Base-by-base conservation (phyloP, 2,888 invertebrate species). In the Cremastinae sp. region DNA sequence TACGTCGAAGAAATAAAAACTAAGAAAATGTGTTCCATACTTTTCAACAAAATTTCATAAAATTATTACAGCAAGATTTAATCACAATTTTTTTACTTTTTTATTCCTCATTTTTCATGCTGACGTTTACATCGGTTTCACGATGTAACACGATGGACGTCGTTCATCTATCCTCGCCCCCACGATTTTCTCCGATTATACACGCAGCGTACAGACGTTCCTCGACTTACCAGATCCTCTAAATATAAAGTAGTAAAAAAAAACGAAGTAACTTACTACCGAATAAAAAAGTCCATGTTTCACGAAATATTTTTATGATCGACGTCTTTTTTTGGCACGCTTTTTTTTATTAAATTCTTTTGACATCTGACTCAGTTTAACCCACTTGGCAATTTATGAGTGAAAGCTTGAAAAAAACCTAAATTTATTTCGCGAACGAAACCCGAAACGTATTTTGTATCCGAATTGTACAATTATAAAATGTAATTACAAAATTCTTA, bases 101-200 rank as follows among this genome's bases (percentile, higher is more conserved):
- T 61, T 41, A n/a, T 61, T n/a, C 55, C 55, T 55, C 18, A 70
- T 71, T 71, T 66, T 61, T 71, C 61, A 35, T 20, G 61, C 18
- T 20, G 56, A 22, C 43, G 20, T 45, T 22, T 45, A 70, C 53
- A 47, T 70, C 49, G 65, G 16, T 39, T 35, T 35, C 28, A 16
- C 59, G 39, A 35, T 43, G 37, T 8, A 16, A 9, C 22, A 10
- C 53, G 8, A 37, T 39, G 53, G 41, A 64, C 35, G 56, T 58
- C 37, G 69, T 58, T 75, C 70, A 65, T 75, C 70, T 71, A 70
- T 75, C 75, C 70, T 71, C 65, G 75, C 75, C 28, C 28, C 71
- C 71, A 75, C 75, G 75, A 75, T 61, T 71, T 20, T 56, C 53
- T 18, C 16, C 53, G 28, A 28, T 28, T 35, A 20, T 10, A 14